phyloP scores from a whole-genome alignment of 2,888 invertebrate genomes.

The Caradrina kadenii region DNA sequence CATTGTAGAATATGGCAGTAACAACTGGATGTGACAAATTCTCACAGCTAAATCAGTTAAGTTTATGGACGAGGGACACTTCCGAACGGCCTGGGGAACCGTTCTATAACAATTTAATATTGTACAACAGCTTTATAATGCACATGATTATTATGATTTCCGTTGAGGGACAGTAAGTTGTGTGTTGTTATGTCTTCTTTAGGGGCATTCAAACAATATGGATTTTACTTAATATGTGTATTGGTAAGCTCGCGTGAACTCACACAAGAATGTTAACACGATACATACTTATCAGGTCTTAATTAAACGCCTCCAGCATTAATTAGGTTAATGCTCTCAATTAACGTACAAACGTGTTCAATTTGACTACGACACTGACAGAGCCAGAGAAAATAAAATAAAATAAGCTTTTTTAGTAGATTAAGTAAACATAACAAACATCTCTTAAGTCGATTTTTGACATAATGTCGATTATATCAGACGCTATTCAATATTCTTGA shows the following conservation, averaged over 20 bases:
- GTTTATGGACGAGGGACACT: conserved; percentile 31
- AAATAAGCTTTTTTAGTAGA: conserved; percentile 10
- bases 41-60: conserved; percentile 45
- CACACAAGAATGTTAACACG: conserved; percentile 4
- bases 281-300: conserved; percentile 8
- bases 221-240: conserved; percentile 3
- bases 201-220: conserved; percentile 6
- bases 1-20: conserved; percentile 31
- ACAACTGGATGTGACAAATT: conserved; percentile 35
- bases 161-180: conserved; percentile 17
- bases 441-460: conserved; percentile 26
- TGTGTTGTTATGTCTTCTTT: conserved; percentile 12
- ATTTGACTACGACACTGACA: not conserved
- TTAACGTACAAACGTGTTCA: conserved; percentile 9
- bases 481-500: conserved; percentile 54
- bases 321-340: conserved; percentile 9
- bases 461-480: conserved; percentile 56
- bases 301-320: conserved; percentile 20
- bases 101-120: conserved; percentile 39
- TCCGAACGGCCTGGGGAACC: conserved; percentile 12
- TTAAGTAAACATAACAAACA: conserved; percentile 17
- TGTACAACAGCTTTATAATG: conserved; percentile 37
- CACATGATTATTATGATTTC: conserved; percentile 38
- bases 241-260: conserved; percentile 7
- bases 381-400: conserved; percentile 3